A percentile compares a stretch with the other conserved stretches of the same genome.
Evolutionary conservation across 1,140 invertebrate genomes (phyloP).

Genomic region (Drosophila nigromelanica): DNA sequence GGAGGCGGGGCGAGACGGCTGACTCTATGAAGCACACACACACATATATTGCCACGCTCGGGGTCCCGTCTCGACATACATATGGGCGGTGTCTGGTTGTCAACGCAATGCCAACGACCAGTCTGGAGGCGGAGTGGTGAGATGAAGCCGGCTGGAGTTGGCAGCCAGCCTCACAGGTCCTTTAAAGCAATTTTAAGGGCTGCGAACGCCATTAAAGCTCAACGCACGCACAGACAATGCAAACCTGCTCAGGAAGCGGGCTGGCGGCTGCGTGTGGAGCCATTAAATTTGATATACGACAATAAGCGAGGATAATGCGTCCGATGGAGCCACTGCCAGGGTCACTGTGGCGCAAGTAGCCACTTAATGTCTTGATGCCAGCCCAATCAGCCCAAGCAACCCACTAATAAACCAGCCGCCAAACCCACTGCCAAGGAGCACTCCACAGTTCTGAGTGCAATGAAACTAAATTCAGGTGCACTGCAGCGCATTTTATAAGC

Average conservation of each 20-base stretch:
- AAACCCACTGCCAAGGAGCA: not conserved
- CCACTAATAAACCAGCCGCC: slow-evolving; percentile 13
- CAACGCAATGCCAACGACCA: slow-evolving; percentile 29
- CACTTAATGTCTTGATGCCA: slow-evolving; percentile 33
- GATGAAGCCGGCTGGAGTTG: not conserved
- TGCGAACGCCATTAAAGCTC: slow-evolving; percentile 50
- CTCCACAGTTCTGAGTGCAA: slow-evolving; percentile 7
- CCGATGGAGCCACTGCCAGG: slow-evolving; percentile 16
- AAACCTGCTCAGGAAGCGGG: slow-evolving; percentile 59
- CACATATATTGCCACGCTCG: not conserved
- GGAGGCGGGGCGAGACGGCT: not conserved
- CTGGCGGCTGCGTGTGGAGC: slow-evolving; percentile 47
- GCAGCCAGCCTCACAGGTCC: slow-evolving; percentile 1
- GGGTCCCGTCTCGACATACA: slow-evolving; percentile 31
- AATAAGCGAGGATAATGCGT: slow-evolving; percentile 76
- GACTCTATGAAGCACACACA: not conserved
- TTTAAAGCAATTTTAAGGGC: slow-evolving; percentile 40
- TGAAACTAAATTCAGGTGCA: slow-evolving; percentile 46
- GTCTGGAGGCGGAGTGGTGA: not conserved
- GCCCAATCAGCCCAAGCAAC: not conserved
- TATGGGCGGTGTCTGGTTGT: slow-evolving; percentile 42
- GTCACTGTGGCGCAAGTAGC: slow-evolving; percentile 9
- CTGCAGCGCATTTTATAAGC: slow-evolving; percentile 23
- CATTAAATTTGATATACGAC: slow-evolving; percentile 79
- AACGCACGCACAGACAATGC: slow-evolving; percentile 43